Evolutionary conservation across 64 coral and sea anemone genomes (phyloP).

Genomic region (Dendrophyllia cribrosa): DNA sequence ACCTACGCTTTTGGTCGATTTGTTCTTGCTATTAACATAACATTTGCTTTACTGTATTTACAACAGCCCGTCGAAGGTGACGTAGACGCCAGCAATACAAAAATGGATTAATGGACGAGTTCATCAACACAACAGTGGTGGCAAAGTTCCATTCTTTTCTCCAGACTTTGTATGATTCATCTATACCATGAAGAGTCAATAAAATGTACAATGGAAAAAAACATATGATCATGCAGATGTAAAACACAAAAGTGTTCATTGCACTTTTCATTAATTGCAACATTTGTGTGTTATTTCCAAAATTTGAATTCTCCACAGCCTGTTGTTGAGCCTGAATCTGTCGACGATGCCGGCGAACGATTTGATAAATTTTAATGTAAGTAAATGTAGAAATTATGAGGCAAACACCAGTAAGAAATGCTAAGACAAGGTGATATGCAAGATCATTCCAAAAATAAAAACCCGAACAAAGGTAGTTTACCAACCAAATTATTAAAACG

Average conservation of each 20-base stretch:
- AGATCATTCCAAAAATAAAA: slow-evolving; percentile 41
- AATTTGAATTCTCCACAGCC: background rate
- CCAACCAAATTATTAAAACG: slow-evolving; percentile 21
- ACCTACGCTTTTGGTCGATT: no score
- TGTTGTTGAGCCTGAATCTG: slow-evolving; percentile 41
- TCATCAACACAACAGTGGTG: slow-evolving; percentile 38
- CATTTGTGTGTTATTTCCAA: background rate
- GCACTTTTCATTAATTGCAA: background rate
- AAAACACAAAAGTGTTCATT: slow-evolving; percentile 1
- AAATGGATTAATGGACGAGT: slow-evolving; percentile 66
- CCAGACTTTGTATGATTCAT: background rate
- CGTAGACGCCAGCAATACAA: slow-evolving; percentile 65
- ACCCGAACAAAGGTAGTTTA: slow-evolving; percentile 12
- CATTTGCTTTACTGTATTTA: background rate
- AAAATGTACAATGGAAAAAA: slow-evolving; percentile 5
- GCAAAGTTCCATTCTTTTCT: slow-evolving; percentile 6
- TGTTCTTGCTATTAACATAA: no score
- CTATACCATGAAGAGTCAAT: background rate
- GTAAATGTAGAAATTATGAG: slow-evolving; percentile 23
- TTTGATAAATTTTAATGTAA: slow-evolving; percentile 59
- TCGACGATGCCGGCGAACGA: slow-evolving; percentile 47
- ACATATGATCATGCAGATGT: background rate
- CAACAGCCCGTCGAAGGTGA: slow-evolving; percentile 37
- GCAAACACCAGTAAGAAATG: slow-evolving; percentile 3
- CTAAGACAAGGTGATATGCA: slow-evolving; percentile 8